Conservation (phyloP, 2,113 vertebrate genomes). For the Lepus americanus region DNA sequence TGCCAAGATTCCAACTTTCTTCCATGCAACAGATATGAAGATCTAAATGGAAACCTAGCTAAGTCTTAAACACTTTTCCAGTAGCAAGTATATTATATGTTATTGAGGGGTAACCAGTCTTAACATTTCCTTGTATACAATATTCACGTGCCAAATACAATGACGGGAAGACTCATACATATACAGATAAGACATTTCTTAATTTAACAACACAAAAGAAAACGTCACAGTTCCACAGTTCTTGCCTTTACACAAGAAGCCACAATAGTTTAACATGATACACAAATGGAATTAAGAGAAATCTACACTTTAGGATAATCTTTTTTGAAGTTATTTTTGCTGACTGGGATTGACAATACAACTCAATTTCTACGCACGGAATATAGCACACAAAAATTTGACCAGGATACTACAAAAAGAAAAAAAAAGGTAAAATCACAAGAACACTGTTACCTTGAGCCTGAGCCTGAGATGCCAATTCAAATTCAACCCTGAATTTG, state of each 20-base stretch:
- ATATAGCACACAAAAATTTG: conserved; percentile 88
- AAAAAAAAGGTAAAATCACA: conserved; percentile 86
- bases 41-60: conserved; percentile 93
- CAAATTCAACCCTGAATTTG: conserved; percentile 89
- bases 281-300: conserved; percentile 93
- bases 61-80: conserved; percentile 91
- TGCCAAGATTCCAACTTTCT: conserved; percentile 95
- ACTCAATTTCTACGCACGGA: conserved; percentile 88
- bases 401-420: conserved; percentile 88
- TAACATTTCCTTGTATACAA: conserved; percentile 92
- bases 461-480: conserved; percentile 89
- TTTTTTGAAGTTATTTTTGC: conserved; percentile 85
- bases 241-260: conserved; percentile 96
- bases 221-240: conserved; percentile 97
- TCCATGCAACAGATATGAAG: conserved; percentile 99
- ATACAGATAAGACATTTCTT: conserved; percentile 96
- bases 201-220: conserved; percentile 92
- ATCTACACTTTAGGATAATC: conserved; percentile 86
- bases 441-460: conserved; percentile 89
- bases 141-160: conserved; percentile 94
- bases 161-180: conserved; percentile 91
- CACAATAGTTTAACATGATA: conserved; percentile 94
- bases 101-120: conserved; percentile 92
- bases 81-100: conserved; percentile 93
- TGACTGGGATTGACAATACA: conserved; percentile 85